Conservation (phyloP, 2,888 invertebrate species). For the Nomada fucata region DNA sequence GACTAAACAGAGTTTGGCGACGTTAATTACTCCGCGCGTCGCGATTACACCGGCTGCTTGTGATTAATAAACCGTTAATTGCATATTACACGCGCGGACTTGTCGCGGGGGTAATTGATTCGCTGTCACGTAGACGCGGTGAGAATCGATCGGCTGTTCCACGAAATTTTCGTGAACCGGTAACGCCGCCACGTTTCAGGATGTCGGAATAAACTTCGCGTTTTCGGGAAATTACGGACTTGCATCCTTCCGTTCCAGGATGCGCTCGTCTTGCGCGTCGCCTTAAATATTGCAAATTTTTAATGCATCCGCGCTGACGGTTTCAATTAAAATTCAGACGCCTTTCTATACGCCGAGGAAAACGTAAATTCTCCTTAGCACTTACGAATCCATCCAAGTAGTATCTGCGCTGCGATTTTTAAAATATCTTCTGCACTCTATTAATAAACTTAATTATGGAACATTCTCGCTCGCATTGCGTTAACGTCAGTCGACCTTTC, state of each 20-base stretch:
- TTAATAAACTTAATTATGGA: too few species aligned
- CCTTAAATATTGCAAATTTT: constrained; percentile 37
- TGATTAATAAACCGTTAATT: constrained; percentile 61
- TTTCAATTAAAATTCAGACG: constrained; percentile 31
- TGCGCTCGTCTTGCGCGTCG: background rate
- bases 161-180: constrained; percentile 11
- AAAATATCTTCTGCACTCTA: too few species aligned
- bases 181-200: background rate
- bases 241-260: constrained; percentile 22
- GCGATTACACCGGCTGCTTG: constrained; percentile 49
- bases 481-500: too few species aligned
- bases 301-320: constrained; percentile 10
- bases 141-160: constrained; percentile 27
- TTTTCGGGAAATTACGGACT: constrained; percentile 39
- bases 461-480: too few species aligned
- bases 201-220: constrained; percentile 6
- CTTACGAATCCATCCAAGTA: background rate
- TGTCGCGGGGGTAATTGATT: constrained; percentile 54
- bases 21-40: constrained; percentile 59
- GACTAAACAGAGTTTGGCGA: constrained; percentile 57
- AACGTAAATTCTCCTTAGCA: background rate
- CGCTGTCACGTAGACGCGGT: constrained; percentile 14
- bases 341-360: background rate
- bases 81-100: constrained; percentile 43
- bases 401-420: background rate